Percentiles rank a stretch among this genome's conserved stretches.
Conservation (phyloP, 2,888 invertebrate genomes). For the Onthophagus sagittarius region DNA sequence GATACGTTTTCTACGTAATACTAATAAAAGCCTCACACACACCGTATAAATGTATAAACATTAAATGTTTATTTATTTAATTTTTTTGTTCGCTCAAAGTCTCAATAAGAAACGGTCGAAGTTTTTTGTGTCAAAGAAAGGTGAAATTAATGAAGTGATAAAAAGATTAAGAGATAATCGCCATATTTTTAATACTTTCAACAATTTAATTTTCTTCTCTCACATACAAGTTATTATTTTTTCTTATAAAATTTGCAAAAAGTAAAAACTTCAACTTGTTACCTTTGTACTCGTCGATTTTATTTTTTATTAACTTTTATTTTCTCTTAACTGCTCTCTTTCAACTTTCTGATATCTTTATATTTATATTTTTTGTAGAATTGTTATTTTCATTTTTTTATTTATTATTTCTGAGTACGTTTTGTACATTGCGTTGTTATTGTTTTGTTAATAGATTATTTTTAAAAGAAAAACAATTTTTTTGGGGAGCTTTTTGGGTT, state of each 20-base stretch:
- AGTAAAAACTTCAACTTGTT: conserved; percentile 67
- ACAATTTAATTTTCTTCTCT: conserved; percentile 34
- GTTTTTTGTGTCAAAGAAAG: conserved; percentile 3
- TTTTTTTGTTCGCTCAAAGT: not conserved
- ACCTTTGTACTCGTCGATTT: conserved; percentile 57
- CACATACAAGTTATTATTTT: not conserved
- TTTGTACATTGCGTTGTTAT: conserved; percentile 25
- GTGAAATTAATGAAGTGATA: conserved; percentile 21
- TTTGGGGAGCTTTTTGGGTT: conserved; percentile 31
- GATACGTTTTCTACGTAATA: not conserved
- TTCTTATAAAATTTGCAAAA: conserved; percentile 56
- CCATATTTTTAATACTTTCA: conserved; percentile 37
- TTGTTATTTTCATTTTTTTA: not conserved
- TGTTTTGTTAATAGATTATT: conserved; percentile 13
- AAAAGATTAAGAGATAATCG: conserved; percentile 43
- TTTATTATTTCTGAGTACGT: conserved; percentile 31
- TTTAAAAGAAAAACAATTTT: conserved; percentile 24
- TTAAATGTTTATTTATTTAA: not conserved
- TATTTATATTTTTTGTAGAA: conserved; percentile 9
- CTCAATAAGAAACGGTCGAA: not conserved
- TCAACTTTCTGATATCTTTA: not conserved
- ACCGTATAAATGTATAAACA: not conserved
- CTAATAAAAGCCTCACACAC: not conserved
- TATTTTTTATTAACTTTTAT: conserved; percentile 48
- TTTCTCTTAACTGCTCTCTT: conserved; percentile 19